Conservation (phyloP, 1,140 invertebrate genomes). For the Listronotus bonariensis region DNA sequence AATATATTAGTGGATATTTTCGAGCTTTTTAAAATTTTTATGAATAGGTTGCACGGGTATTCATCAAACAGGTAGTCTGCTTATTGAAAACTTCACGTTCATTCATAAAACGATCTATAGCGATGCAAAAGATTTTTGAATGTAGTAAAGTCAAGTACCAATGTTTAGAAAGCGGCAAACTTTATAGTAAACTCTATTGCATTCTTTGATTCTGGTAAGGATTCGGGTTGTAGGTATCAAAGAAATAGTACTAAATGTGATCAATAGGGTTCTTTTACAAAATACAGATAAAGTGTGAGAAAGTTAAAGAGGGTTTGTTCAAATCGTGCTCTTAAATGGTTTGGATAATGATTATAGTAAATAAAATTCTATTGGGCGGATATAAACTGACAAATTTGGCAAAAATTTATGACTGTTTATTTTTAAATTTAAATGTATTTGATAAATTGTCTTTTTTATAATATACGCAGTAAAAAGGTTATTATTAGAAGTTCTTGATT, state of each 20-base stretch:
- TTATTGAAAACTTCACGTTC: conserved; percentile 16
- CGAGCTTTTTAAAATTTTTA: conserved; percentile 12
- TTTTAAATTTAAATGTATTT: no score
- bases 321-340: conserved; percentile 7
- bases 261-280: conserved; percentile 23
- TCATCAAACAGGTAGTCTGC: conserved; percentile 23
- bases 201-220: conserved; percentile 18
- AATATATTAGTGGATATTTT: conserved; percentile 39
- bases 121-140: conserved; percentile 28
- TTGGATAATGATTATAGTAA: conserved; percentile 19
- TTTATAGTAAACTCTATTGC: conserved; percentile 29
- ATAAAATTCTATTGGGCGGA: conserved; percentile 22
- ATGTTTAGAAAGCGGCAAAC: conserved; percentile 32
- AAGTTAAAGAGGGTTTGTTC: conserved; percentile 22
- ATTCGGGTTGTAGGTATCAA: conserved; percentile 19
- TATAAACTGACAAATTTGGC: conserved; percentile 20
- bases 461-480: no score
- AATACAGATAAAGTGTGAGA: conserved; percentile 33
- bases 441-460: no score
- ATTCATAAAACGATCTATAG: conserved; percentile 29
- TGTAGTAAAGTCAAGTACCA: conserved; percentile 37
- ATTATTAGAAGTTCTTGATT: no score
- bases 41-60: conserved; percentile 18
- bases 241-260: conserved; percentile 23
- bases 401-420: conserved; percentile 9